A percentile compares a stretch with the other conserved stretches of the same genome.
Conservation (phyloP, 2,888 invertebrate genomes). For the Galeruca laticollis region DNA sequence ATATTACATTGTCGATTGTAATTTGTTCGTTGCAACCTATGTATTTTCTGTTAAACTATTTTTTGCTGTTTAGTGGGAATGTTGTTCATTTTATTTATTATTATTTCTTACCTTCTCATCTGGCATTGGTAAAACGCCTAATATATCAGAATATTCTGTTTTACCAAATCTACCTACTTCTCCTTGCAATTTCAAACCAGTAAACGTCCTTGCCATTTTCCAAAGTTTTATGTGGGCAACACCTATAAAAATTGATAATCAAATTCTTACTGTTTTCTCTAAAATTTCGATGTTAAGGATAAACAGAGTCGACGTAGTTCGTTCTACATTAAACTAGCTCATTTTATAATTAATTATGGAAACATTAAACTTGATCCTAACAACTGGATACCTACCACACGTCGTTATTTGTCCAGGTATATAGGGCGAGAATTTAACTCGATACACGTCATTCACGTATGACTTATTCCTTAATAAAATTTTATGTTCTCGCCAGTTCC, state of each 20-base stretch:
- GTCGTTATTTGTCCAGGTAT: conserved; percentile 84
- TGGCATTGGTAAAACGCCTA: conserved; percentile 86
- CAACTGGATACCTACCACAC: conserved; percentile 74
- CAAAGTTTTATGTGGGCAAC: conserved; percentile 89
- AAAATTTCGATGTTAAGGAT: too few relatives aligned
- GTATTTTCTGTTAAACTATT: too few relatives aligned
- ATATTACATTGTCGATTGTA: too few relatives aligned
- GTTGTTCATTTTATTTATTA: too few relatives aligned
- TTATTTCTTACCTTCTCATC: conserved; percentile 81
- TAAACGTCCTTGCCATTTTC: conserved; percentile 93
- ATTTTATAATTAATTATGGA: too few relatives aligned
- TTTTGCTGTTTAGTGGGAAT: too few relatives aligned
- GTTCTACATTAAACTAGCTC: too few relatives aligned
- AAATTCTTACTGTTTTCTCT: neutral
- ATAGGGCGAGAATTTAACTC: conserved; percentile 84
- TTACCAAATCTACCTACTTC: conserved; percentile 92
- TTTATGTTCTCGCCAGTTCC: conserved; percentile 85
- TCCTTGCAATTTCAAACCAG: conserved; percentile 90
- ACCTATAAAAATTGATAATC: conserved; percentile 64
- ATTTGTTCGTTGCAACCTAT: too few relatives aligned
- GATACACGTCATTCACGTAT: conserved; percentile 83
- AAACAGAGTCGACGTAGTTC: too few relatives aligned
- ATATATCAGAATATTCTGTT: conserved; percentile 91
- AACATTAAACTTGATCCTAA: too few relatives aligned
- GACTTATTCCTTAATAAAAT: conserved; percentile 86